A percentile compares a stretch with the other conserved stretches of the same genome.
phyloP scores from a whole-genome alignment of 2,797 vertebrate genomes.

The Coreius guichenoti region DNA sequence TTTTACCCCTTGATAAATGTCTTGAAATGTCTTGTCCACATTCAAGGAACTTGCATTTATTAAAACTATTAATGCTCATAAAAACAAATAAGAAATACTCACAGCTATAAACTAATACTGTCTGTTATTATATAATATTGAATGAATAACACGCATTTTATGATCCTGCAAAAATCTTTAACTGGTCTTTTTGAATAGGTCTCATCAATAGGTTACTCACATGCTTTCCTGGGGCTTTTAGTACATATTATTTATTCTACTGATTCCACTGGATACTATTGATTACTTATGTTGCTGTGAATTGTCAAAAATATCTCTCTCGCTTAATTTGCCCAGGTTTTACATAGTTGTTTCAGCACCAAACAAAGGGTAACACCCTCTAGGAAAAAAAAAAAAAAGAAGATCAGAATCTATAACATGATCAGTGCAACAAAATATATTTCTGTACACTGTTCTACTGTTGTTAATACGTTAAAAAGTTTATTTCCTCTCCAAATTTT shows the following conservation, averaged over 20 bases:
- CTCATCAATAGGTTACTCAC: background rate
- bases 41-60: background rate
- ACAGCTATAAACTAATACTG: background rate
- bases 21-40: too few species aligned
- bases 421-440: background rate
- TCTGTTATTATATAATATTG: background rate
- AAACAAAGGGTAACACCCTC: background rate
- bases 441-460: background rate
- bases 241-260: background rate
- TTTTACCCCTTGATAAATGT: background rate
- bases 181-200: background rate
- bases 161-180: background rate
- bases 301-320: background rate
- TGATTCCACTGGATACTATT: background rate
- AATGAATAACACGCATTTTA: background rate
- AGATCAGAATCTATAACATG: background rate
- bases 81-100: background rate
- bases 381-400: background rate
- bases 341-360: background rate
- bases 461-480: too few species aligned
- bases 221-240: background rate
- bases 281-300: background rate
- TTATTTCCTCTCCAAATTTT: background rate
- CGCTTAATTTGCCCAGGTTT: background rate
- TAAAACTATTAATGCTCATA: background rate